Base-by-base conservation (phyloP, 2,113 vertebrate species). In the Coracopsis vasa region DNA sequence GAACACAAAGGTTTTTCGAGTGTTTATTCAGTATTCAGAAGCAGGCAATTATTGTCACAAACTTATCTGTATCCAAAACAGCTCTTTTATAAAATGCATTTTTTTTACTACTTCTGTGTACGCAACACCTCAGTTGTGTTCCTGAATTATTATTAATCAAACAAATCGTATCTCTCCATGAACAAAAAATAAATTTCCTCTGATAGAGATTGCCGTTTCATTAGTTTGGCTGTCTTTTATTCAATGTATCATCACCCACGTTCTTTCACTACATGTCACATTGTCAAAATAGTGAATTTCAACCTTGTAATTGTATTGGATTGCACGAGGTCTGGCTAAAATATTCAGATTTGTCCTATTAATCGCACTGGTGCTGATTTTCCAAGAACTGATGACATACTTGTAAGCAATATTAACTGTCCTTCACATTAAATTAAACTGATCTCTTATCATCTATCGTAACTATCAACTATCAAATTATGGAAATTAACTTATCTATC, bases 361-460 rank as follows among this genome's bases (percentile, higher is more conserved):
- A 45, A 45, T 81, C 41, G 62, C 79, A 75, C 56, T 19, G 2
- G 54, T 65, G 61, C 75, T 58, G 93, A 87, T 95, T 95, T 93
- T 65, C 77, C 71, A 94, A 73, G 80, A 92, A 82, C 2, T 81
- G 94, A 95, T 94, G 95, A 64, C 78, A 69, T 94, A 80, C 96
- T 97, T 97, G 91, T 95, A 88, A 97, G 95, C 91, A 94, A 88
- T 86, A 96, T 91, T 95, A 96, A 94, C 94, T 29, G 35, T 91
- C 80, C 65, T 96, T 97, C 97, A 88, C 91, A 61, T 88, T 86
- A 71, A 82, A 85, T 88, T 87, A 71, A 82, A 86, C 83, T 8
- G 61, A 18, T 73, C 70, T 95, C 91, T 20, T 81, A 79, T 69
- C 80, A 85, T 42, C 58, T 81, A 29, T 31, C 67, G 35, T 1